Conservation (phyloP, 2,113 vertebrate species). For the Chionis minor region DNA sequence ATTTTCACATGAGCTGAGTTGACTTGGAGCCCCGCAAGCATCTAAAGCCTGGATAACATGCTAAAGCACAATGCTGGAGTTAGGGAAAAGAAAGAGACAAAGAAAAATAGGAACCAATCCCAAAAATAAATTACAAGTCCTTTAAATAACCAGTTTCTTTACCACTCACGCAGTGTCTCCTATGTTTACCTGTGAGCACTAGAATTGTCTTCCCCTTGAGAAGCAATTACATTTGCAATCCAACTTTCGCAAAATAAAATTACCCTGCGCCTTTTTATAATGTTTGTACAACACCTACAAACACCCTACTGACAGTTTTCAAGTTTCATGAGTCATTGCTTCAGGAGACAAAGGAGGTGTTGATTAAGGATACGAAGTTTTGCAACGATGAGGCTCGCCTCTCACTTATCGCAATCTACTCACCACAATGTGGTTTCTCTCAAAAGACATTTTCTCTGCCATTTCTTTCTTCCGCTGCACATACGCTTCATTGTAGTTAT, state of each 20-base stretch:
- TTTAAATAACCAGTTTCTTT: not conserved
- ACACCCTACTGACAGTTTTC: not conserved
- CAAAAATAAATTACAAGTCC: not conserved
- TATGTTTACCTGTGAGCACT: not conserved
- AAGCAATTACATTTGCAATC: too few species aligned
- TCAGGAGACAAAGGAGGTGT: not conserved
- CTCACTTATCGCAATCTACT: not conserved
- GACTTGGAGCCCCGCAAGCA: not conserved
- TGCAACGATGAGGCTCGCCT: not conserved
- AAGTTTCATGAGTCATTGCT: not conserved
- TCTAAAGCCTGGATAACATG: not conserved
- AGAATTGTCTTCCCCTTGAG: not conserved
- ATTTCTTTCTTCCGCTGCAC: conserved; percentile 27
- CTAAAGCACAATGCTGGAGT: not conserved
- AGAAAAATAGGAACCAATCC: not conserved
- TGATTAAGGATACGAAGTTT: not conserved
- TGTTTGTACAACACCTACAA: not conserved
- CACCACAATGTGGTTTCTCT: conserved; percentile 71
- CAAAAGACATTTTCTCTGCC: not conserved
- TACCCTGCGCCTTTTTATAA: not conserved
- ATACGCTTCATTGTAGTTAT: conserved; percentile 53
- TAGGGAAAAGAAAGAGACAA: not conserved
- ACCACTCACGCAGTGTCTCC: not conserved
- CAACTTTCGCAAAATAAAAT: not conserved
- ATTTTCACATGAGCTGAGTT: not conserved